phyloP scores from a whole-genome alignment of 2,888 invertebrate genomes.

The Tolmerus cingulatus region DNA sequence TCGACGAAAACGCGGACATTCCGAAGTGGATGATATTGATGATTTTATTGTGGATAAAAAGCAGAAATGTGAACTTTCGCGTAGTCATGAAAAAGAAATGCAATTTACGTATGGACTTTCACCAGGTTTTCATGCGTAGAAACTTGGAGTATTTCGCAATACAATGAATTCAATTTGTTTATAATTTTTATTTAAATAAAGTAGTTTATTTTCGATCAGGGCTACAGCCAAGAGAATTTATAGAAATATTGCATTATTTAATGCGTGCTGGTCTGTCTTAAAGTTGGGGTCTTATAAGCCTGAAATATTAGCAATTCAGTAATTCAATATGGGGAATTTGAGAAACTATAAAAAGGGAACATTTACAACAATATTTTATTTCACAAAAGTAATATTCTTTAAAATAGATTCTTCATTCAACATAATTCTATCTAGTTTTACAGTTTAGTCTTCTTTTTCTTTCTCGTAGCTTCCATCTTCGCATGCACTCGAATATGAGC shows the following conservation, averaged over 20 bases:
- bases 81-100: conserved; percentile 57
- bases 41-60: conserved; percentile 61
- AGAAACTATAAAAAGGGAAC: background rate
- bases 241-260: too few species aligned
- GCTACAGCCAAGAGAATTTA: too few species aligned
- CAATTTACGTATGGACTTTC: conserved; percentile 59
- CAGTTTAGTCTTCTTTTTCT: background rate
- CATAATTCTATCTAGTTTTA: background rate
- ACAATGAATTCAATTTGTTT: background rate
- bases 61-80: conserved; percentile 56
- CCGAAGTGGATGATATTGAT: conserved; percentile 55
- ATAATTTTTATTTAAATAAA: background rate
- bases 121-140: conserved; percentile 56
- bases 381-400: background rate
- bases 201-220: background rate
- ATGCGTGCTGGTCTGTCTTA: too few species aligned
- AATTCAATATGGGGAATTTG: background rate
- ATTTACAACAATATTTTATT: background rate
- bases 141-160: background rate
- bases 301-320: too few species aligned
- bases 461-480: background rate
- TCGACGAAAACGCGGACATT: conserved; percentile 45
- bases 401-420: background rate
- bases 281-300: too few species aligned
- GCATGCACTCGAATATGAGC: conserved; percentile 52